Base-by-base conservation (phyloP, 2,888 invertebrate species). In the Trichacis sp. region DNA sequence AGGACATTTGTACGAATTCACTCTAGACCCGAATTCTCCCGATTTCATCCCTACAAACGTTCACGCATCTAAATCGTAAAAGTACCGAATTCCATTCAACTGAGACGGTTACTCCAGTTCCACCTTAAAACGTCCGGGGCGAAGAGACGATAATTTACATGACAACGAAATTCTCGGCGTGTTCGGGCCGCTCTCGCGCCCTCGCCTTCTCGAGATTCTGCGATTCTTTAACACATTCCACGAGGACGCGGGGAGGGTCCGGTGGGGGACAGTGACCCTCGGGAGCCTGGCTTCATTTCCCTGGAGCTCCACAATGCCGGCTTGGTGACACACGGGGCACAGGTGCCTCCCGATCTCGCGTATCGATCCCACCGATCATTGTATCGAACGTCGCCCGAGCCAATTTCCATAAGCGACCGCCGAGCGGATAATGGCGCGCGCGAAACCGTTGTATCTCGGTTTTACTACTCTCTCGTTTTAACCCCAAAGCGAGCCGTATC, bases 161-260 rank as follows among this genome's bases (percentile, higher is more conserved):
- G 81, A 82, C 82, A 83, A 81, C 77, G 73, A 80, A 77, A 79
- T 79, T 76, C 77, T 74, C 71, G 70, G 52, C 68, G 72, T 70
- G n/a, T n/a, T 24, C 24, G 77, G 76, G 80, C 80, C 75, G 4
- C 74, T 75, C 71, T 71, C 73, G 73, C 73, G 78, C 78, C 75
- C 77, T 72, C 68, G 55, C 4, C 76, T 80, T 81, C 80, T 81
- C 80, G 76, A 55, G 81, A 83, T 83, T 79, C 72, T 75, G 72
- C 79, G 77, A 81, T 82, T 83, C 80, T 83, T 82, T 82, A 78
- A 83, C 79, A 83, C 80, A 81, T 82, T 83, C 79, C 81, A 82
- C 81, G 74, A 29, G 47, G 67, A 38, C 38, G 29, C 62, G 70
- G 70, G 47, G n/a, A n/a, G n/a, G n/a, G n/a, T n/a, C n/a, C n/a